A percentile compares a stretch with the other conserved stretches of the same genome.
Conservation (phyloP, 2,797 vertebrate genomes). For the Carcharodon carcharias region DNA sequence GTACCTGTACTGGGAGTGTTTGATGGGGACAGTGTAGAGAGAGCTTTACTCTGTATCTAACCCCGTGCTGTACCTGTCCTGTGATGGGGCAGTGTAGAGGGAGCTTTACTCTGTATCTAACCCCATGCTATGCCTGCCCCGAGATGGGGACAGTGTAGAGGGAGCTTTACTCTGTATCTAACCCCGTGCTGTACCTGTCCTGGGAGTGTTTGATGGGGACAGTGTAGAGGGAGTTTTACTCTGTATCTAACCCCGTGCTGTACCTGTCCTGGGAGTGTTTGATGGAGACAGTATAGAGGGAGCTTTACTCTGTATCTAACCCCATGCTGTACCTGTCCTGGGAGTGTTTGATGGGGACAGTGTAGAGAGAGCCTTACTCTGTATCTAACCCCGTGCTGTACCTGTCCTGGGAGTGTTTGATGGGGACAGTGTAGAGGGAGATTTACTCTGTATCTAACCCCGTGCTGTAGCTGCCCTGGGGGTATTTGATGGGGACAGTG, state of each 20-base stretch:
- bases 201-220: too few relatives aligned
- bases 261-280: too few relatives aligned
- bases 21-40: neutral
- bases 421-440: constrained; percentile 9
- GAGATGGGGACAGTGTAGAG: too few relatives aligned
- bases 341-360: neutral
- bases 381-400: neutral
- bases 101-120: too few relatives aligned
- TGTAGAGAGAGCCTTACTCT: neutral
- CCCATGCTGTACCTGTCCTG: neutral
- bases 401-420: neutral
- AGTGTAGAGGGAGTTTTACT: too few relatives aligned
- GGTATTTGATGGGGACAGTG: neutral
- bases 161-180: too few relatives aligned
- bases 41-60: neutral
- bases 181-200: too few relatives aligned
- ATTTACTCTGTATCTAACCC: neutral
- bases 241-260: too few relatives aligned
- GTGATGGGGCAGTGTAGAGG: too few relatives aligned
- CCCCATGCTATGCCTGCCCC: too few relatives aligned
- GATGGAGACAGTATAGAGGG: too few relatives aligned
- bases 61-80: neutral
- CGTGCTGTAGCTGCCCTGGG: neutral
- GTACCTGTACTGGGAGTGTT: neutral
- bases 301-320: neutral